A percentile compares a stretch with the other conserved stretches of the same genome.
Conservation (phyloP, 2,113 vertebrate species). For the Clarias magur region DNA sequence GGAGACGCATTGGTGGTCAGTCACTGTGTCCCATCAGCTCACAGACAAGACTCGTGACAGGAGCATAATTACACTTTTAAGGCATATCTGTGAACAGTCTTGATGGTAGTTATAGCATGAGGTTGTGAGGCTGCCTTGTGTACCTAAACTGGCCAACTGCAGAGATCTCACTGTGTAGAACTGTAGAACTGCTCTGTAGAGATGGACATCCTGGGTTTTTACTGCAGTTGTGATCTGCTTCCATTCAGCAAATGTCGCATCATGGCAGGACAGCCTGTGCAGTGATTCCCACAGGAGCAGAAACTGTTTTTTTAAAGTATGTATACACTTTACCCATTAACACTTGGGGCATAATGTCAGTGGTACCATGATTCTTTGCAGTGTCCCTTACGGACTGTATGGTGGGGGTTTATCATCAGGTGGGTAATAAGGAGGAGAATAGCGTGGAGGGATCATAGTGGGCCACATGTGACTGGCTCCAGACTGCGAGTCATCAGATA, state of each 20-base stretch:
- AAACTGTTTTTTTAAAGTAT: constrained; percentile 31
- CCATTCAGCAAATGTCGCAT: neutral
- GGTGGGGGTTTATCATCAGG: constrained; percentile 97
- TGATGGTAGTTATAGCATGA: constrained; percentile 24
- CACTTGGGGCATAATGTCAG: neutral
- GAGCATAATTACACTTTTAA: constrained; percentile 62
- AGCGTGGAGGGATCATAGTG: constrained; percentile 85
- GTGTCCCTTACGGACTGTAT: constrained; percentile 82
- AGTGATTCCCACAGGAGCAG: constrained; percentile 28
- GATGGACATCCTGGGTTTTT: neutral
- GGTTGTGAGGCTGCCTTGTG: constrained; percentile 31
- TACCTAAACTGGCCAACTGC: constrained; percentile 9
- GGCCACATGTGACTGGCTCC: constrained; percentile 94
- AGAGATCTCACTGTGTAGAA: neutral
- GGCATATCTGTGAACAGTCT: constrained; percentile 73
- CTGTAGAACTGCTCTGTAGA: constrained; percentile 3
- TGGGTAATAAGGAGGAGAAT: constrained; percentile 91
- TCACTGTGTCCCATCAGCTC: constrained; percentile 18
- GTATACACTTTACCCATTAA: neutral
- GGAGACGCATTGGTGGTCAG: constrained; percentile 29
- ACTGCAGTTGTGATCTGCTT: constrained; percentile 1
- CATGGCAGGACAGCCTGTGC: neutral
- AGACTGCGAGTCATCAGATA: constrained; percentile 91
- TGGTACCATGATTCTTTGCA: neutral
- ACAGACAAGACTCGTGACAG: constrained; percentile 17